Evolutionary conservation across 2,797 vertebrate species (phyloP), one percentile per base, ranked within the genome.

Genomic region (Telmatherina bonti): DNA sequence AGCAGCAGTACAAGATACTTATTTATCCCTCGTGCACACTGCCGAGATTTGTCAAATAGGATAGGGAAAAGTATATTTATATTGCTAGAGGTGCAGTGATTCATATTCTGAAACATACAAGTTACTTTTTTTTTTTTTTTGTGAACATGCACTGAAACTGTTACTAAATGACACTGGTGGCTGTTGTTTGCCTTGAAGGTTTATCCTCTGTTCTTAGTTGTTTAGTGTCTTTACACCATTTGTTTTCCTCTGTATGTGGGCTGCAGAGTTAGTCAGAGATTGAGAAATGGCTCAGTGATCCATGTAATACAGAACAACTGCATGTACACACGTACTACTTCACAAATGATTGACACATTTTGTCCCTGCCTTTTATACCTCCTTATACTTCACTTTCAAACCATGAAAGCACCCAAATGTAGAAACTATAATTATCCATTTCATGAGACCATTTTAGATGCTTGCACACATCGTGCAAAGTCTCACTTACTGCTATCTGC

Each of bases 211-310:
- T 60, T 67, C n/a, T 26, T 76, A 41, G 43, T 72, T 1, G 4
- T 30, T 68, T 41, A 57, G 58, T 67, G 43, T 74, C 59, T 29
- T 26, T 26, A 24, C 22, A 57, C 13, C 27, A 33, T n/a, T 57
- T 38, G 57, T 57, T 62, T 67, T 4, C 56, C 54, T 26, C 11
- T 54, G 52, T 33, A 33, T 68, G 57, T 41, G 63, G 66, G 56
- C 55, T 51, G 54, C 45, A 16, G 5, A 13, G 52, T 89, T 85
- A 85, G 62, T 83, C 77, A 83, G 54, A 82, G 55, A 43, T 22
- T 76, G 81, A 86, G 18, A 76, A 85, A 85, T 77, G 31, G 54
- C 22, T 72, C 33, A 86, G 74, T 81, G 74, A 85, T 82, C 16
- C 58, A 5, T 69, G 54, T 51, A 31, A 38, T 2, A 49, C 29